phyloP scores from a whole-genome alignment of 1,140 invertebrate genomes.

The Bombus breviceps region DNA sequence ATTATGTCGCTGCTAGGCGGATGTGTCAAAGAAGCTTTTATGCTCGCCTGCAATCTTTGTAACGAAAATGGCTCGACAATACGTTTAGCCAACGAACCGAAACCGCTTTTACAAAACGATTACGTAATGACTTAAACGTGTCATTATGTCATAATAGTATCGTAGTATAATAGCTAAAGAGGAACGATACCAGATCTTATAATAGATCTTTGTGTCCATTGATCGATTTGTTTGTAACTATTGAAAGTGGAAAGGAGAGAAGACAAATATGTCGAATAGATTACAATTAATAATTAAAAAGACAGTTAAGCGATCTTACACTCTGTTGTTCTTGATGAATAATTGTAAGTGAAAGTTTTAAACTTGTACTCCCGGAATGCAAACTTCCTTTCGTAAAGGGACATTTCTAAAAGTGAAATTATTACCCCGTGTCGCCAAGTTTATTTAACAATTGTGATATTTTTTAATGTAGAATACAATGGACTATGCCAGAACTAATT shows the following conservation, averaged over 20 bases:
- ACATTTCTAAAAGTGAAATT: background rate
- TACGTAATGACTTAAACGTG: constrained; percentile 5
- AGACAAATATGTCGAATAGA: too few species aligned
- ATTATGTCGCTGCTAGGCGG: background rate
- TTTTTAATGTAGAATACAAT: too few species aligned
- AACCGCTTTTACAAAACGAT: background rate
- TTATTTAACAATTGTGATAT: too few species aligned
- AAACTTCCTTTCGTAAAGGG: background rate
- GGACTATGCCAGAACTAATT: too few species aligned
- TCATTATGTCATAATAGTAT: background rate
- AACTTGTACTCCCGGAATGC: background rate
- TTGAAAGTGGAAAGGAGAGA: too few species aligned
- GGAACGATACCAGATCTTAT: background rate
- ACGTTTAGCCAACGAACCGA: background rate
- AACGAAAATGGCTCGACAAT: background rate
- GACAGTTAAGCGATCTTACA: too few species aligned
- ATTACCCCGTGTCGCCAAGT: too few species aligned
- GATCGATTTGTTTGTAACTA: background rate
- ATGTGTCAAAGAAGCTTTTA: background rate
- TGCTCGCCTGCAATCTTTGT: too few species aligned
- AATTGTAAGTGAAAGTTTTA: background rate
- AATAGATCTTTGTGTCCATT: background rate
- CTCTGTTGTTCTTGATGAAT: background rate
- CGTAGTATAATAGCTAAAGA: background rate
- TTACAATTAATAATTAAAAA: too few species aligned